These are phyloP conservation scores for Labrus mixtus DNA, from an alignment of 2,113 vertebrate genomes.

Conservation along the genomic window DNA sequence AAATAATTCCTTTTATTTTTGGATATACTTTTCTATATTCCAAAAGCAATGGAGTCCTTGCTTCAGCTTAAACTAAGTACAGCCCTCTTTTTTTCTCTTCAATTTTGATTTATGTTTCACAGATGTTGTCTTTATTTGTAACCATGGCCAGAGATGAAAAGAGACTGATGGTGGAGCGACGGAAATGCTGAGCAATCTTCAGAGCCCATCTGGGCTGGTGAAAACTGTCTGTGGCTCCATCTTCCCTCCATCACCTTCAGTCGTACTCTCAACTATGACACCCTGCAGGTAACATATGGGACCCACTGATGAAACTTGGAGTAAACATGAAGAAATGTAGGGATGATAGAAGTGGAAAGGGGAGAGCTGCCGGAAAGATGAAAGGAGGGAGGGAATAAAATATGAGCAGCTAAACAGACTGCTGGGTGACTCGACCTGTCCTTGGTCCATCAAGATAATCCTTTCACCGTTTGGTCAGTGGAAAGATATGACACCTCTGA, in stretches of 20 bases:
- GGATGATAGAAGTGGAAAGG: not conserved
- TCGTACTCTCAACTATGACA: not conserved
- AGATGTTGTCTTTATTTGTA: conserved; percentile 59
- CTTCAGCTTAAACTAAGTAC: not conserved
- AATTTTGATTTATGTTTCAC: conserved; percentile 55
- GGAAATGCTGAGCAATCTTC: conserved; percentile 58
- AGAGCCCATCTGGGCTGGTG: conserved; percentile 51
- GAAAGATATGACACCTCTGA: conserved; percentile 38
- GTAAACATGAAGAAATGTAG: conserved; percentile 11
- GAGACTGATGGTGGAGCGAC: conserved; percentile 41
- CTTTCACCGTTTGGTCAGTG: conserved; percentile 24
- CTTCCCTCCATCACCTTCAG: conserved; percentile 35
- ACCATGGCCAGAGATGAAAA: conserved; percentile 55
- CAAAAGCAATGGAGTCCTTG: not conserved
- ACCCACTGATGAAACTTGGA: conserved; percentile 47
- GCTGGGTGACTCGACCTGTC: conserved; percentile 1
- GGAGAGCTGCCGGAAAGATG: not conserved
- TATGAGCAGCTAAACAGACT: conserved; percentile 6
- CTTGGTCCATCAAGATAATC: conserved; percentile 20
- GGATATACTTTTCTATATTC: conserved; percentile 20
- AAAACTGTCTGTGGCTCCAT: conserved; percentile 35
- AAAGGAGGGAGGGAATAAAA: not conserved
- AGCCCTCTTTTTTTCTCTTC: not conserved
- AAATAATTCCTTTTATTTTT: not conserved
- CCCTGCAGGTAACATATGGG: conserved; percentile 29